Conservation (phyloP, 2,113 vertebrate species). For the Pachypanchax playfairii region DNA sequence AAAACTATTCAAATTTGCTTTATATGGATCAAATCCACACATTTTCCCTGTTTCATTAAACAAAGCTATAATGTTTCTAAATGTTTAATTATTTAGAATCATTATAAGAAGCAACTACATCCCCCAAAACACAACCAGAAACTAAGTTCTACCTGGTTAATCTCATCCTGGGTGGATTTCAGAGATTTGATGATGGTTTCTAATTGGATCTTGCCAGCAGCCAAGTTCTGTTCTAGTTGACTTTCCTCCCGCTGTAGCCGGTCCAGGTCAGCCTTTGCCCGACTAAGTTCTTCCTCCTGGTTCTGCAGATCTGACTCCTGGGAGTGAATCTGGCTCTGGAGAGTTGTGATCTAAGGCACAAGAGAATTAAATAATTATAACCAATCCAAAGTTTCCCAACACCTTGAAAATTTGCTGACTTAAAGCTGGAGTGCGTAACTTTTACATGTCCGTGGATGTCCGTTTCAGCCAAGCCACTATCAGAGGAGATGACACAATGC, state of each 20-base stretch:
- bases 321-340: slow-evolving; percentile 93
- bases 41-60: too few relatives aligned
- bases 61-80: too few relatives aligned
- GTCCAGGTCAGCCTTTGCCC: slow-evolving; percentile 89
- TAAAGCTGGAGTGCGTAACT: too few relatives aligned
- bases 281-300: slow-evolving; percentile 93
- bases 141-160: slow-evolving; percentile 88
- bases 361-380: neutral
- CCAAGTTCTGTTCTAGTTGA: slow-evolving; percentile 95
- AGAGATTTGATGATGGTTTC: slow-evolving; percentile 97
- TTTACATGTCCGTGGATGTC: too few relatives aligned
- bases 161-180: slow-evolving; percentile 95
- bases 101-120: too few relatives aligned
- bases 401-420: neutral
- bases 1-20: too few relatives aligned
- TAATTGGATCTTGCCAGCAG: slow-evolving; percentile 92
- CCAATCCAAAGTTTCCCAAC: neutral
- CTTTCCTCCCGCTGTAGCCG: slow-evolving; percentile 93
- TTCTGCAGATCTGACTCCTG: slow-evolving; percentile 93
- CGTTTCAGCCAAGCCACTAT: too few relatives aligned
- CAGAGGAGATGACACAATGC: too few relatives aligned
- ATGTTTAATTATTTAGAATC: neutral
- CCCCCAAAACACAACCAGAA: neutral
- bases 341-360: slow-evolving; percentile 85
- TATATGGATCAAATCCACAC: too few relatives aligned